Percentiles rank a stretch among this genome's conserved stretches.
Conservation (phyloP, 1,140 invertebrate genomes). For the Drosophila sproati region DNA sequence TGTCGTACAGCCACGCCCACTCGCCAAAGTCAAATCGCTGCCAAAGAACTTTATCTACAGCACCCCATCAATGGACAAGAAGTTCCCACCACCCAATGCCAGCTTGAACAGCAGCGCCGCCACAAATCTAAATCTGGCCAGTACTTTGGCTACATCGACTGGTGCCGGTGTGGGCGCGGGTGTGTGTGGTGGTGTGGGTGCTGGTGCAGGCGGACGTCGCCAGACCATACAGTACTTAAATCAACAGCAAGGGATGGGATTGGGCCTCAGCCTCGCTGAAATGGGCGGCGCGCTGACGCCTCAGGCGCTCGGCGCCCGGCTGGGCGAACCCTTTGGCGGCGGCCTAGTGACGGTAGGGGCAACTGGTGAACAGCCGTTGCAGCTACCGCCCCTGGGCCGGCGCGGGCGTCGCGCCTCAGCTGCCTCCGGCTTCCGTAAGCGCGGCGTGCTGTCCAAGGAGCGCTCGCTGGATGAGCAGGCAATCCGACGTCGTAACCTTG, state of each 20-base stretch:
- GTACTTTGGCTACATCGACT: not conserved
- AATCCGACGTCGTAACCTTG: slow-evolving; percentile 77
- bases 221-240: slow-evolving; percentile 83
- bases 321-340: slow-evolving; percentile 63
- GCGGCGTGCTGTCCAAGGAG: slow-evolving; percentile 80
- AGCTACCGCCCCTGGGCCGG: slow-evolving; percentile 71
- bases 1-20: slow-evolving; percentile 81
- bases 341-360: slow-evolving; percentile 49
- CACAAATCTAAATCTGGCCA: slow-evolving; percentile 36
- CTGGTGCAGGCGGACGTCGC: slow-evolving; percentile 57
- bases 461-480: slow-evolving; percentile 83
- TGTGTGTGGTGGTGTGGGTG: slow-evolving; percentile 29
- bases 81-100: slow-evolving; percentile 52
- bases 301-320: slow-evolving; percentile 63
- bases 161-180: slow-evolving; percentile 8
- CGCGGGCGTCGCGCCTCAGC: slow-evolving; percentile 76
- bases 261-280: slow-evolving; percentile 71
- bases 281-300: slow-evolving; percentile 74
- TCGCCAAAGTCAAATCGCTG: slow-evolving; percentile 87
- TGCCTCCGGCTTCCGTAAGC: slow-evolving; percentile 77
- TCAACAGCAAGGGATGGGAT: slow-evolving; percentile 45
- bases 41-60: slow-evolving; percentile 87
- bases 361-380: slow-evolving; percentile 46
- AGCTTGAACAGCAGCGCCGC: slow-evolving; percentile 48
- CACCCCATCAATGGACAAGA: slow-evolving; percentile 78